Percentiles rank a stretch among this genome's conserved stretches.
Conservation (phyloP, 2,888 invertebrate species). For the Scaptomyza flava region DNA sequence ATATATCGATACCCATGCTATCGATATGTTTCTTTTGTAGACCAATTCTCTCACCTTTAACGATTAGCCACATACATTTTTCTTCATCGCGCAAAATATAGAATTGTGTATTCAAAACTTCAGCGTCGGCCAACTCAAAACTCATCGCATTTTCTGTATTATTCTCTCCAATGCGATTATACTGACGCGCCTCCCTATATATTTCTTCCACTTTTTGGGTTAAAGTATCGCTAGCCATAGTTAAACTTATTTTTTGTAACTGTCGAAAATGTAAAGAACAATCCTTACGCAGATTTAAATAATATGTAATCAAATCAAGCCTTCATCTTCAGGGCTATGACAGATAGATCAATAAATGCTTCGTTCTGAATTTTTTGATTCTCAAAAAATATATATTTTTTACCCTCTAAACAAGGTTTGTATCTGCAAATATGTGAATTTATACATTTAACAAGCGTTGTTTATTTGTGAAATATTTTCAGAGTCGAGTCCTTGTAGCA, state of each 20-base stretch:
- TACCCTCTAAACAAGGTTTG: background rate
- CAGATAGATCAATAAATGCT: background rate
- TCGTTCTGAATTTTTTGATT: background rate
- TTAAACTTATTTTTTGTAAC: background rate
- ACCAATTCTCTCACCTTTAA: background rate
- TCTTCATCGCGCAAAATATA: background rate
- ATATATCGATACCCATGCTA: conserved; percentile 12
- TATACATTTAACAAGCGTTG: background rate
- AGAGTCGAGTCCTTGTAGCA: conserved; percentile 23
- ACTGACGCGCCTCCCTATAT: background rate
- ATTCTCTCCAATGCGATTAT: background rate
- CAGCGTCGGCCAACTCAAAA: background rate
- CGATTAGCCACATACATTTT: background rate
- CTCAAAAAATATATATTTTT: background rate
- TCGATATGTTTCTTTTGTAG: conserved; percentile 20
- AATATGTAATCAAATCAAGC: background rate
- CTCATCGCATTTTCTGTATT: background rate
- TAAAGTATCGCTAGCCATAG: background rate
- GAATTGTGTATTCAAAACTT: background rate
- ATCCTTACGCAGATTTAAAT: background rate
- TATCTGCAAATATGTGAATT: background rate
- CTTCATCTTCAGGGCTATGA: background rate
- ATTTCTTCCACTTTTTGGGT: background rate
- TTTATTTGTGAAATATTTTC: conserved; percentile 23
- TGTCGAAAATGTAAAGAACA: background rate